Evolutionary conservation across 2,113 vertebrate genomes (phyloP).

Genomic region (Gorsachius goisagi): DNA sequence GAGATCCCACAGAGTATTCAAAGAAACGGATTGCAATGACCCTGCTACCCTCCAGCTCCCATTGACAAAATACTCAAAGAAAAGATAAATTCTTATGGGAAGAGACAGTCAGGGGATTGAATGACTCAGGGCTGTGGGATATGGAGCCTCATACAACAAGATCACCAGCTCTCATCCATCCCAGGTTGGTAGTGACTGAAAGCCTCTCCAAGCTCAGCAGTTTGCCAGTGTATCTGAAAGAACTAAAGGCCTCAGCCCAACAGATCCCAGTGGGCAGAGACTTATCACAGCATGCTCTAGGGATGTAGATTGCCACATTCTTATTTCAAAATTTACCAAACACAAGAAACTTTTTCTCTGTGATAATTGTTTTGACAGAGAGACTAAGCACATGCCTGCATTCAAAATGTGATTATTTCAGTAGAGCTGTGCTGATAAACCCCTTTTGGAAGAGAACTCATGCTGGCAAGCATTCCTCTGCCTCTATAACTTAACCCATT

Average conservation of each 20-base stretch:
- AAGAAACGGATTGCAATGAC: background rate
- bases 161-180: background rate
- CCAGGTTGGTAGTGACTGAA: background rate
- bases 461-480: background rate
- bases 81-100: background rate
- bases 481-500: background rate
- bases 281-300: background rate
- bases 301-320: background rate
- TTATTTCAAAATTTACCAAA: background rate
- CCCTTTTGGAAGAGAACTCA: background rate
- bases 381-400: background rate
- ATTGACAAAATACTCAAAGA: background rate
- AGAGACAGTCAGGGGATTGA: background rate
- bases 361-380: conserved; percentile 11
- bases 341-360: background rate
- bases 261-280: background rate
- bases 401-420: background rate
- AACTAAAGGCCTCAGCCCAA: background rate
- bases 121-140: background rate
- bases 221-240: background rate
- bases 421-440: background rate
- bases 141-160: background rate
- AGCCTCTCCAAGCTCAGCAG: background rate
- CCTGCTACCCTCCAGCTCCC: background rate
- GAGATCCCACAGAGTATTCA: background rate